Evolutionary conservation across 2,888 invertebrate genomes (phyloP).

Genomic region (Tribolium freemani): DNA sequence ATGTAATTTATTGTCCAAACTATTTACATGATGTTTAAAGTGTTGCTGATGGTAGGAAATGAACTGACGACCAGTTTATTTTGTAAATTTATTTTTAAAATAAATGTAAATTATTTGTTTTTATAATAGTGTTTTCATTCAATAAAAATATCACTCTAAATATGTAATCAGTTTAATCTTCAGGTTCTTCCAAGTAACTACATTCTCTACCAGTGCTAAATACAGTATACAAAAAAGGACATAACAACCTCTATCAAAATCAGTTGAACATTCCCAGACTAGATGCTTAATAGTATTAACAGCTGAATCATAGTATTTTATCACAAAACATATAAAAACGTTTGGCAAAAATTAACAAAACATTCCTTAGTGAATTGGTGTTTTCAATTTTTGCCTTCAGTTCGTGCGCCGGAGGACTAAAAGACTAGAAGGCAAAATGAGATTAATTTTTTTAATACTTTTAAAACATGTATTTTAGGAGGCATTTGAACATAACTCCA

Average conservation of each 20-base stretch:
- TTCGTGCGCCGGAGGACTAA: too few species aligned
- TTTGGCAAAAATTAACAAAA: slow-evolving; percentile 14
- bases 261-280: slow-evolving; percentile 52
- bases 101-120: slow-evolving; percentile 48
- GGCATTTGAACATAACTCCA: too few species aligned
- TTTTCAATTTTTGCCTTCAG: slow-evolving; percentile 4
- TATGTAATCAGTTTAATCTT: slow-evolving; percentile 22
- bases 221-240: slow-evolving; percentile 30
- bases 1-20: slow-evolving; percentile 40
- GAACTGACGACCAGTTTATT: slow-evolving; percentile 27
- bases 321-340: slow-evolving; percentile 25
- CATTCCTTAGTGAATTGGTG: slow-evolving; percentile 21
- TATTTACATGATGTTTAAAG: background rate
- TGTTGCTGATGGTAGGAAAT: slow-evolving; percentile 22
- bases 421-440: too few species aligned
- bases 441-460: too few species aligned
- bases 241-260: slow-evolving; percentile 39
- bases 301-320: slow-evolving; percentile 25
- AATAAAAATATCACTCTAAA: slow-evolving; percentile 5
- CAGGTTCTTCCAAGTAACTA: background rate
- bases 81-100: slow-evolving; percentile 47
- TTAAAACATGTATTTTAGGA: too few species aligned
- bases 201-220: slow-evolving; percentile 18
- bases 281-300: slow-evolving; percentile 39
- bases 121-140: slow-evolving; percentile 24